phyloP scores from a whole-genome alignment of 2,797 vertebrate species.

The Poecile montanus region DNA sequence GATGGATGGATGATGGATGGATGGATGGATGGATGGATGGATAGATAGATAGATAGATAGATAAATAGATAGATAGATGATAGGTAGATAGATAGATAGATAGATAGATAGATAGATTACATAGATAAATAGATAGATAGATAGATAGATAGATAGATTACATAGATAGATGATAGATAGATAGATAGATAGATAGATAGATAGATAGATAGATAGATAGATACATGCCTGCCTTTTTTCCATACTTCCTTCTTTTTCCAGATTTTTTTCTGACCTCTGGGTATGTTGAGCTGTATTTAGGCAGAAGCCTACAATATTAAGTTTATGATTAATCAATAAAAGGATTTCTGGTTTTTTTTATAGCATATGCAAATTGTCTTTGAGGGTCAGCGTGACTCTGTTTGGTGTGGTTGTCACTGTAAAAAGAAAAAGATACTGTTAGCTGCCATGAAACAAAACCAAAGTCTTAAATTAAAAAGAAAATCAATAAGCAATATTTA shows the following conservation, averaged over 20 bases:
- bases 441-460: background rate
- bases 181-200: background rate
- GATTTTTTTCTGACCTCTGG: background rate
- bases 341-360: background rate
- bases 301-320: background rate
- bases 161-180: too few species aligned
- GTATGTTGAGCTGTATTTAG: background rate
- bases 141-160: background rate
- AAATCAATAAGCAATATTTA: background rate
- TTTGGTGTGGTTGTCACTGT: background rate
- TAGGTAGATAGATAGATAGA: background rate
- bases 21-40: background rate
- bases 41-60: background rate
- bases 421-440: background rate
- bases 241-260: background rate
- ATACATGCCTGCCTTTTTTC: background rate
- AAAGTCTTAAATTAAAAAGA: background rate
- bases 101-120: too few species aligned
- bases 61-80: background rate
- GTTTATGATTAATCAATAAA: background rate
- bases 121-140: background rate
- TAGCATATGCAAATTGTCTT: background rate
- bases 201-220: background rate
- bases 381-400: background rate
- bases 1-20: too few species aligned